These are phyloP conservation scores for Drepana arcuata DNA, from an alignment of 1,140 invertebrate species.

Conservation along the genomic window DNA sequence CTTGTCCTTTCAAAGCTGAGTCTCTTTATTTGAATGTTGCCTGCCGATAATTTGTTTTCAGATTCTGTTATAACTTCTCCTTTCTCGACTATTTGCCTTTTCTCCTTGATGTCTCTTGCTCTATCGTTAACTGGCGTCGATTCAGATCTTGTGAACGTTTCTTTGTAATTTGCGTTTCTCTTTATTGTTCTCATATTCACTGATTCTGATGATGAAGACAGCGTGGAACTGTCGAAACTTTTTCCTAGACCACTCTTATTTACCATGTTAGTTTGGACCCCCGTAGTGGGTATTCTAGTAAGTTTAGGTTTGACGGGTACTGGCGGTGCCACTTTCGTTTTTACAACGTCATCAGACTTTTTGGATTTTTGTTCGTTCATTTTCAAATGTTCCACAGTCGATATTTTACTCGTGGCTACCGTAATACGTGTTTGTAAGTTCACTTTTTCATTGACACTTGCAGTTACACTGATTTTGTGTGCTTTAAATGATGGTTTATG, in stretches of 20 bases:
- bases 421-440: conserved; percentile 22
- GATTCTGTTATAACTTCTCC: conserved; percentile 18
- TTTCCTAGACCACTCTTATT: conserved; percentile 24
- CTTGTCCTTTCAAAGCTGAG: conserved; percentile 65
- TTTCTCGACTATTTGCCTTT: conserved; percentile 8
- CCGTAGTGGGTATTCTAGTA: conserved; percentile 24
- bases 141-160: conserved; percentile 28
- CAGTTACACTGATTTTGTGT: conserved; percentile 26
- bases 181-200: conserved; percentile 34
- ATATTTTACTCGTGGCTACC: conserved; percentile 25
- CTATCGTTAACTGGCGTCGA: conserved; percentile 25
- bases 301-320: conserved; percentile 64
- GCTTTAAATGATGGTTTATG: conserved; percentile 33
- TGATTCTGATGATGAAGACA: conserved; percentile 33
- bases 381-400: conserved; percentile 10
- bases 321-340: conserved; percentile 56
- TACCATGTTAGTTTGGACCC: conserved; percentile 20
- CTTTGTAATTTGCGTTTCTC: conserved; percentile 31
- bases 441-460: conserved; percentile 28
- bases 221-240: conserved; percentile 22
- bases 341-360: conserved; percentile 14
- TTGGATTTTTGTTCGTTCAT: conserved; percentile 9
- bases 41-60: conserved; percentile 15
- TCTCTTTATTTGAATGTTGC: conserved; percentile 61
- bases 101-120: conserved; percentile 9